Conservation (phyloP, 2,888 invertebrate species). For the Tuberolachnus salignus region DNA sequence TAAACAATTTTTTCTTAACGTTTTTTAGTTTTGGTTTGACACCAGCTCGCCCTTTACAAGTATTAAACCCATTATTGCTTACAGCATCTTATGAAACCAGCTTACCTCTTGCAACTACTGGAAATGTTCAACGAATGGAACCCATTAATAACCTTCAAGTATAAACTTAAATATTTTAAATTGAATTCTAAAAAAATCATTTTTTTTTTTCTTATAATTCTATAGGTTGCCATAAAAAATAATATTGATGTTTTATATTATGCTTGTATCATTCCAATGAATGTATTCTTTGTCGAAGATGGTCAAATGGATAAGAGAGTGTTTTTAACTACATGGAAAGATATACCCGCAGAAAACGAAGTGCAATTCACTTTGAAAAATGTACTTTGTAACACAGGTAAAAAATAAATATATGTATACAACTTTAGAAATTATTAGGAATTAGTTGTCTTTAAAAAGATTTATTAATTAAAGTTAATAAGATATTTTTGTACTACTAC, state of each 20-base stretch:
- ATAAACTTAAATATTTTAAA: constrained; percentile 12
- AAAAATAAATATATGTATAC: not conserved
- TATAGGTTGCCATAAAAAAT: constrained; percentile 94
- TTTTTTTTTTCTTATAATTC: constrained; percentile 44
- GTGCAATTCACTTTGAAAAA: constrained; percentile 88
- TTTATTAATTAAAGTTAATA: no score
- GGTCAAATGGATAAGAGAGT: constrained; percentile 97
- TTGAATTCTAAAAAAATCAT: not conserved
- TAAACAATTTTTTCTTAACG: not conserved
- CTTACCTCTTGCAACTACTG: constrained; percentile 79
- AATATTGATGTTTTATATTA: constrained; percentile 99
- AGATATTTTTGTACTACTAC: not conserved
- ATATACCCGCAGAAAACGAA: constrained; percentile 98
- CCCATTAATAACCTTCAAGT: constrained; percentile 94
- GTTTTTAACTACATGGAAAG: constrained; percentile 98
- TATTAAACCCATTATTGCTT: constrained; percentile 77
- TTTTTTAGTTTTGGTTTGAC: constrained; percentile 84
- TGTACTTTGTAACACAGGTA: constrained; percentile 73
- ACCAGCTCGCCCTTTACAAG: constrained; percentile 82
- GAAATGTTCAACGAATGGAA: constrained; percentile 96
- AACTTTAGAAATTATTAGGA: not conserved
- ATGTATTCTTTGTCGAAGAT: constrained; percentile 92
- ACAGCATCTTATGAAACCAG: constrained; percentile 80
- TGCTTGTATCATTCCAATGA: constrained; percentile 89
- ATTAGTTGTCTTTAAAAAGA: not conserved